phyloP scores from a whole-genome alignment of 1,140 invertebrate genomes.

The Cepaea nemoralis region DNA sequence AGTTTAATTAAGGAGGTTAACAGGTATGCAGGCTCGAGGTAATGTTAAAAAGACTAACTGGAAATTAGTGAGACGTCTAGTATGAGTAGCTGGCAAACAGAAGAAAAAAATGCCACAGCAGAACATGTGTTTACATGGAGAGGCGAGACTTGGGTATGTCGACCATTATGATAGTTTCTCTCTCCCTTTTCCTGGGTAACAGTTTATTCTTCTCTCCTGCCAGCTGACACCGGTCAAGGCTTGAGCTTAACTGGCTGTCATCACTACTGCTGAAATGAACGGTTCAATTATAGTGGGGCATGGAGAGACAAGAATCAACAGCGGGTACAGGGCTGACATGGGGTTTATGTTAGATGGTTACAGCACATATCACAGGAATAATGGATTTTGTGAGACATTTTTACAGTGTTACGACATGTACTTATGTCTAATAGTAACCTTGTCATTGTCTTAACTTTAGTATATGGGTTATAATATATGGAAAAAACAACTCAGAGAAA shows the following conservation, averaged over 20 bases:
- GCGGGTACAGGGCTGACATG: neutral
- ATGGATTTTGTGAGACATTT: too few species aligned
- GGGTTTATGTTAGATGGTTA: neutral
- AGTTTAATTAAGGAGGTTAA: too few species aligned
- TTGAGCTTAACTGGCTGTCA: constrained; percentile 27
- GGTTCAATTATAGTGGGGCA: too few species aligned
- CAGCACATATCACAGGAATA: neutral
- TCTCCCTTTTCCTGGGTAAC: constrained; percentile 18
- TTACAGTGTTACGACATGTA: too few species aligned
- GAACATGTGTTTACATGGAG: constrained; percentile 31
- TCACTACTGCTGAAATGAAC: constrained; percentile 34
- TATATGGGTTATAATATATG: too few species aligned
- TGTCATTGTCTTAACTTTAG: too few species aligned
- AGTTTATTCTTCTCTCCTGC: constrained; percentile 29
- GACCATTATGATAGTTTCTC: constrained; percentile 4
- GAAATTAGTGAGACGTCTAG: neutral
- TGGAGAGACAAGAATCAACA: too few species aligned
- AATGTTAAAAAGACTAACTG: neutral
- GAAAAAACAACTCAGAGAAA: too few species aligned
- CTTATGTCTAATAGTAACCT: too few species aligned
- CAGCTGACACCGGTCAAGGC: constrained; percentile 29
- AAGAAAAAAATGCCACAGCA: constrained; percentile 9
- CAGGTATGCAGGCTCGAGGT: neutral
- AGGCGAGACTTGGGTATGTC: constrained; percentile 34
- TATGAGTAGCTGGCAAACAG: constrained; percentile 3